Base-by-base conservation (phyloP, 2,113 vertebrate species). In the Bubalus kerabau region DNA sequence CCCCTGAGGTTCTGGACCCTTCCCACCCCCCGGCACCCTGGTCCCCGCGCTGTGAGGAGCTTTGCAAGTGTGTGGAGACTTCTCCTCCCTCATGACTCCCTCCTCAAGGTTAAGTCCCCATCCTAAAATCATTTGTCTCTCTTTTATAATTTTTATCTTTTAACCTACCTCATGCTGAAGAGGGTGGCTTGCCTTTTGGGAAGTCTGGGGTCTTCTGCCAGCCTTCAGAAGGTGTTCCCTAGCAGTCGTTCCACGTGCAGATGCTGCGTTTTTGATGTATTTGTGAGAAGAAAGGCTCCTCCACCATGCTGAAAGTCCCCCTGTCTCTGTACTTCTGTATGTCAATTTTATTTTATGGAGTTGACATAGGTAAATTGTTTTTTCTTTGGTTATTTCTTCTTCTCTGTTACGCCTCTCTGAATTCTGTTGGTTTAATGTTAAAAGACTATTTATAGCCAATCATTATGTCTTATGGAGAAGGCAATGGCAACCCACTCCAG, bases 281-380 rank as follows among this genome's bases (percentile, higher is more conserved):
- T n/a, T 32, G 1, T 67, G 32, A n/a, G 32, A 10, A n/a, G 17
- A 67, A 9, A 67, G 16, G 3, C 64, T 19, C 64, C 32, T 64
- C 32, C 1, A 3, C 62, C 16, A 7, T 19, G 32, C 0, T 67
- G 1, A 10, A 9, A 5, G 16, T 10, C 7, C 32, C 16, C 62
- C 16, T 3, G 62, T 50, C 78, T 81, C 28, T 52, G 48, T 57
- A 36, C 74, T 80, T 91, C 54, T 43, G 11, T 19, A 32, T 1
- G 6, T 91, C 28, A 76, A 12, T 64, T 80, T 94, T 85, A 64
- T 71, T 71, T 74, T 80, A 32, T 82, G 74, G 15, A 80, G n/a
- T 28, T 36, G 48, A 40, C 43, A 28, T 24, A 40, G 12, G 30
- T 14, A 56, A 50, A n/a, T 50, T 67, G 87, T 57, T 88, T 64